Evolutionary conservation across 2,797 vertebrate species (phyloP).

Genomic region (Yasuhikotakia modesta): DNA sequence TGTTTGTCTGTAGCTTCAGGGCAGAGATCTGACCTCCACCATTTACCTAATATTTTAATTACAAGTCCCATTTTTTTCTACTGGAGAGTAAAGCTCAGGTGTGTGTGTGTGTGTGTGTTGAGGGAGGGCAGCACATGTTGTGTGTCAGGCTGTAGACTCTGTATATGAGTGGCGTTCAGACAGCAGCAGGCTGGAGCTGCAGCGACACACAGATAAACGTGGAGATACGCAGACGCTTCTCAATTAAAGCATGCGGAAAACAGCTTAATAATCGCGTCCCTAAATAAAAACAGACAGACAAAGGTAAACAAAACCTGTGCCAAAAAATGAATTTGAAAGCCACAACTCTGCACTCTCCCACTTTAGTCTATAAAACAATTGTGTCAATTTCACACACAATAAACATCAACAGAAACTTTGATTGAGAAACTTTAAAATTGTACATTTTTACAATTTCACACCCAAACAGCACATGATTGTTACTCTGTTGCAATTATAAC

Average conservation of each 20-base stretch:
- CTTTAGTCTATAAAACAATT: conserved; percentile 15
- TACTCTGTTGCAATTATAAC: neutral
- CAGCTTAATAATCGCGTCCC: conserved; percentile 71
- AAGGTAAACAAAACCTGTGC: conserved; percentile 45
- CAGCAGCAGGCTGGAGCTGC: conserved; percentile 36
- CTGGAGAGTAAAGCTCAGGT: conserved; percentile 28
- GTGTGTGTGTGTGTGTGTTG: conserved; percentile 20
- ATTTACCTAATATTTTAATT: conserved; percentile 24
- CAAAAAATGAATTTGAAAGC: conserved; percentile 35
- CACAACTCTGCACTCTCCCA: neutral
- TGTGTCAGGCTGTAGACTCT: conserved; percentile 52
- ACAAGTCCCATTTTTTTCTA: conserved; percentile 18
- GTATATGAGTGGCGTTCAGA: conserved; percentile 53
- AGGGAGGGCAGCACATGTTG: conserved; percentile 33
- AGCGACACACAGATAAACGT: conserved; percentile 10
- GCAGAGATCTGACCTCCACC: neutral
- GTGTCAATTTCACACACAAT: neutral
- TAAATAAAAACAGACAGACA: conserved; percentile 60
- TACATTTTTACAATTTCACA: neutral
- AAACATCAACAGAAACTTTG: conserved; percentile 1
- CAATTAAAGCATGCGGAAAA: conserved; percentile 70
- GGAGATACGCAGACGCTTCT: conserved; percentile 51
- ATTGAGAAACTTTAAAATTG: neutral
- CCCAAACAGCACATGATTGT: neutral
- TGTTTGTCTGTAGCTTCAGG: neutral